Base-by-base conservation (phyloP, 2,113 vertebrate species). In the Dipodomys spectabilis region DNA sequence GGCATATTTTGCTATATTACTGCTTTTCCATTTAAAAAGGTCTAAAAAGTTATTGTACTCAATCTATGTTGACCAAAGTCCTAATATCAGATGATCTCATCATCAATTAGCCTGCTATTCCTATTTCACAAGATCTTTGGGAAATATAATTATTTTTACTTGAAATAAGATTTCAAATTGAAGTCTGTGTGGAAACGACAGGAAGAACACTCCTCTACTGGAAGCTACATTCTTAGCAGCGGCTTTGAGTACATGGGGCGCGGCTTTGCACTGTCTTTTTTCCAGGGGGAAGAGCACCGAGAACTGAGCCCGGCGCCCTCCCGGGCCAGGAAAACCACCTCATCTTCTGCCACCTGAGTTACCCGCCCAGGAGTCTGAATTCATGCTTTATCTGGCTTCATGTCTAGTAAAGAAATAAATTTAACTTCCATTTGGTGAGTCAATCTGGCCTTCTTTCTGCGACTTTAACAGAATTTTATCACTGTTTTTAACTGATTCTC, bases 91-190 rank as follows among this genome's bases (percentile, higher is more conserved):
- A 64, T 35, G 39, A 39, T 72, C 20, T 60, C n/a, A 30, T 72
- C 22, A 77, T 6, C 80, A 15, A 87, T 32, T 68, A n/a, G 16
- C 15, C 15, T 84, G 92, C 27, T 68, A 80, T 81, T 90, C 77
- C 35, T 68, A 49, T 35, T 88, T 80, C 27, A n/a, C 5, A 62
- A 23, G 57, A 67, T 44, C 28, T 8, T 69, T 53, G 74, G 16
- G 23, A 93, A 92, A 88, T 65, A 62, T 16, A 67, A 11, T 84
- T 84, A 11, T 84, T 84, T 93, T 74, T 2, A 18, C 12, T 79
- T 39, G 85, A 80, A 71, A 82, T 68, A 45, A 62, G 1, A 10
- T 90, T 92, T 39, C 12, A 67, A 72, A 27, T 75, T 32, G 77
- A 78, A 53, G 1, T 71, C 2, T 79, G 49, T 20, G 32, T 62